Percentiles rank a stretch among this genome's conserved stretches.
These are phyloP conservation scores for Tichodroma muraria DNA, from an alignment of 2,113 vertebrate genomes.

Conservation along the genomic window DNA sequence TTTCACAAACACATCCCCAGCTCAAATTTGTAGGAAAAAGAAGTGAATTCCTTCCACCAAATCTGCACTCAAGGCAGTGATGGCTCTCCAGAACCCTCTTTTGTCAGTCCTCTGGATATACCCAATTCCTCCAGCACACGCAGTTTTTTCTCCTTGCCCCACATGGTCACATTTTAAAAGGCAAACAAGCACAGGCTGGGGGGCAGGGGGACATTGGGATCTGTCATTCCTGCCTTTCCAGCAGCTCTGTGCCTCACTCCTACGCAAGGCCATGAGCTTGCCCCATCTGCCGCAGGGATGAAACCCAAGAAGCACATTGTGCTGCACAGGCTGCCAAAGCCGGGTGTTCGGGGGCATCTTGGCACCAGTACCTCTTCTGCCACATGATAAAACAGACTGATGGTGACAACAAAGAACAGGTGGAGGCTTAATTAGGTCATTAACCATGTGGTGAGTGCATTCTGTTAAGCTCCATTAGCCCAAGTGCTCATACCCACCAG, in stretches of 20 bases:
- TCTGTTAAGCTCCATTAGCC: neutral
- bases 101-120: neutral
- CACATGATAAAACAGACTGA: neutral
- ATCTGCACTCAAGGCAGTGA: neutral
- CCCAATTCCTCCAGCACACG: neutral
- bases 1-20: neutral
- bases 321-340: neutral
- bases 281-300: neutral
- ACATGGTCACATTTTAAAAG: neutral
- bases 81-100: neutral
- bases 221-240: neutral
- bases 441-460: neutral
- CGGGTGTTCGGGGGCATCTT: neutral
- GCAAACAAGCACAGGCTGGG: neutral
- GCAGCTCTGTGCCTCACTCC: neutral
- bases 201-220: neutral
- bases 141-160: neutral
- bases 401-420: conserved; percentile 43
- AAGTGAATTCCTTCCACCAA: neutral
- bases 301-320: conserved; percentile 29
- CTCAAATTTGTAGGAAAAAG: neutral
- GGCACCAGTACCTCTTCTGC: neutral
- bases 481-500: neutral
- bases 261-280: neutral
- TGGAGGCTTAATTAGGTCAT: conserved; percentile 32